Evolutionary conservation across 1,140 invertebrate species (phyloP).

Genomic region (Mya arenaria): DNA sequence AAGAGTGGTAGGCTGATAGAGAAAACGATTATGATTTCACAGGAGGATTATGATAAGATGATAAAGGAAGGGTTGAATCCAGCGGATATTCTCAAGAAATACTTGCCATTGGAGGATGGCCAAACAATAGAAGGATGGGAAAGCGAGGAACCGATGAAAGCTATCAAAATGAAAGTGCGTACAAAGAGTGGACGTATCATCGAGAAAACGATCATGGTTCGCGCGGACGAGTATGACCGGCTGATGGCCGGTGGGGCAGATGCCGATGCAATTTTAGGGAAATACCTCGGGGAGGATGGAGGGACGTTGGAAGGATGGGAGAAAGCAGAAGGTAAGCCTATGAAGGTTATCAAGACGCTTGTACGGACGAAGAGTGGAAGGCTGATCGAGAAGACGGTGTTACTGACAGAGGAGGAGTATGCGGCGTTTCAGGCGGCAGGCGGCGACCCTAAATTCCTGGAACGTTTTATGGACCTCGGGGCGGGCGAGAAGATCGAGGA

Average conservation of each 20-base stretch:
- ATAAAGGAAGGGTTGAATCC: conserved; percentile 75
- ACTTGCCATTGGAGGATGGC: conserved; percentile 74
- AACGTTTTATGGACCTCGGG: conserved; percentile 76
- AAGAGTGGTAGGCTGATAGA: conserved; percentile 79
- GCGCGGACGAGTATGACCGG: conserved; percentile 78
- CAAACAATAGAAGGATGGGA: conserved; percentile 76
- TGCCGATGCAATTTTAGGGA: conserved; percentile 69
- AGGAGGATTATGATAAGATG: conserved; percentile 79
- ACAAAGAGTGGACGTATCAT: conserved; percentile 79
- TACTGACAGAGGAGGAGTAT: conserved; percentile 80
- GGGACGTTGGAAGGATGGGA: conserved; percentile 76
- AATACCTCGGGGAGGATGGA: conserved; percentile 75
- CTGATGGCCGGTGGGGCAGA: conserved; percentile 74
- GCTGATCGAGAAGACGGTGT: conserved; percentile 77
- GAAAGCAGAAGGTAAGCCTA: conserved; percentile 65
- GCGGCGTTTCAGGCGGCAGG: conserved; percentile 74
- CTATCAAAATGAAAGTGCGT: conserved; percentile 76
- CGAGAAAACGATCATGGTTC: conserved; percentile 78
- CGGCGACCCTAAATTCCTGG: conserved; percentile 77
- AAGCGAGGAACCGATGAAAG: conserved; percentile 76
- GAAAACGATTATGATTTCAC: conserved; percentile 79
- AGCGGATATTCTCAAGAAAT: conserved; percentile 75
- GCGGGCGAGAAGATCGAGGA: conserved; percentile 78
- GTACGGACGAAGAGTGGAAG: conserved; percentile 78
- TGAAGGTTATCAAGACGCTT: conserved; percentile 78